A percentile compares a stretch with the other conserved stretches of the same genome.
Evolutionary conservation across 2,797 vertebrate genomes (phyloP).

Genomic region (Meriones psammophilus): DNA sequence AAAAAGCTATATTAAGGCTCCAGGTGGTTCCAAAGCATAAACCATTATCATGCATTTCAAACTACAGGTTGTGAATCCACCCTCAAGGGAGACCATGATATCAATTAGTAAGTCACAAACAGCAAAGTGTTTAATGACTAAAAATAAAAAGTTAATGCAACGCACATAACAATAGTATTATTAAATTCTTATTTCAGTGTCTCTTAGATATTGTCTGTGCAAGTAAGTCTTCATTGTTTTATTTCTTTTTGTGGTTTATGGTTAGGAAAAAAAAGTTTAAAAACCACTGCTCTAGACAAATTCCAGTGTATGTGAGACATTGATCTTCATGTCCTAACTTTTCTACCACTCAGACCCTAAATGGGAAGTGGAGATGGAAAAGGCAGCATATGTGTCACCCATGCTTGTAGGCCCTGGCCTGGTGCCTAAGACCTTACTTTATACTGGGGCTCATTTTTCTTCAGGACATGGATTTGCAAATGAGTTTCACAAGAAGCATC

Average conservation of each 20-base stretch:
- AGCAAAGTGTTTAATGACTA: conserved; percentile 15
- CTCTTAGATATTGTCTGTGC: neutral
- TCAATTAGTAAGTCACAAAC: conserved; percentile 17
- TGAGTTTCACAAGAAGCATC: conserved; percentile 82
- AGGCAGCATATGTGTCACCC: neutral
- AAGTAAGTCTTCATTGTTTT: neutral
- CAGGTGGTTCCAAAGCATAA: neutral
- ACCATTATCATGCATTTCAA: neutral
- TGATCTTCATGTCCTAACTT: conserved; percentile 29
- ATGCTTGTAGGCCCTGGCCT: neutral
- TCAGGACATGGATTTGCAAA: conserved; percentile 84
- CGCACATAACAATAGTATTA: neutral
- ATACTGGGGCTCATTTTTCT: conserved; percentile 5
- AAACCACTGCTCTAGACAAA: conserved; percentile 18
- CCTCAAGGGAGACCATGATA: neutral
- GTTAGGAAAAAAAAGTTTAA: conserved; percentile 19
- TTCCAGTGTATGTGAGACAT: fast-evolving
- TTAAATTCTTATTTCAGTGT: conserved; percentile 13
- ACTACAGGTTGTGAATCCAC: neutral
- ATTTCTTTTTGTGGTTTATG: neutral
- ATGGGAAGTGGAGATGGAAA: neutral
- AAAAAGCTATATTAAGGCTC: neutral
- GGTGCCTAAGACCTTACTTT: neutral
- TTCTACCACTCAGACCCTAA: neutral
- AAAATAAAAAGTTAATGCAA: neutral